Percentiles rank a stretch among this genome's conserved stretches.
Evolutionary conservation across 2,888 invertebrate genomes (phyloP).

Genomic region (Bembecia ichneumoniformis): DNA sequence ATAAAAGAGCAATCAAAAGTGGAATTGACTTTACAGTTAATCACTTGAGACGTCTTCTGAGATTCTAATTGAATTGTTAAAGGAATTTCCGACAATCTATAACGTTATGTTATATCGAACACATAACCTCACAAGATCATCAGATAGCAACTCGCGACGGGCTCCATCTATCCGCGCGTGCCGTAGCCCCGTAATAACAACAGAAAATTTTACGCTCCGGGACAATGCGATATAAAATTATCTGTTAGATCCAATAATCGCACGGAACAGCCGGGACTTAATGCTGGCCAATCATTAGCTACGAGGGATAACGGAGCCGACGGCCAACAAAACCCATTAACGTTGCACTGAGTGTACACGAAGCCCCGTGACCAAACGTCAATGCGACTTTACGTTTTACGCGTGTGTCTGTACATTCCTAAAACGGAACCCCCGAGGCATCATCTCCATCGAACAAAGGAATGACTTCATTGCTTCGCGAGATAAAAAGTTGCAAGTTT

Average conservation of each 20-base stretch:
- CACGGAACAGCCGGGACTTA: conserved; percentile 67
- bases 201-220: conserved; percentile 71
- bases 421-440: conserved; percentile 45
- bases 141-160: conserved; percentile 8
- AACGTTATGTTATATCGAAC: neutral
- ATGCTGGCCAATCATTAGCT: conserved; percentile 73
- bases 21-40: no score
- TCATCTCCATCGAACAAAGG: conserved; percentile 45
- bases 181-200: conserved; percentile 58
- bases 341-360: conserved; percentile 31
- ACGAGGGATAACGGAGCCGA: conserved; percentile 69
- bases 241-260: conserved; percentile 73
- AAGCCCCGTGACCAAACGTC: conserved; percentile 60
- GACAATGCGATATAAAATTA: conserved; percentile 73
- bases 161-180: conserved; percentile 19
- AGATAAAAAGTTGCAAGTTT: neutral
- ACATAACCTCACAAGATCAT: conserved; percentile 5
- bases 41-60: neutral
- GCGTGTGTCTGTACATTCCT: conserved; percentile 26
- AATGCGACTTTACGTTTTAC: conserved; percentile 48
- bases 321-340: conserved; percentile 46
- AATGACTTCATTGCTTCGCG: conserved; percentile 53
- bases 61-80: neutral
- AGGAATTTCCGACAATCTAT: neutral
- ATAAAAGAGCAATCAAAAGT: no score